Percentiles rank a stretch among this genome's conserved stretches.
Conservation (phyloP, 2,797 vertebrate species). For the Enteromius argenteus region DNA sequence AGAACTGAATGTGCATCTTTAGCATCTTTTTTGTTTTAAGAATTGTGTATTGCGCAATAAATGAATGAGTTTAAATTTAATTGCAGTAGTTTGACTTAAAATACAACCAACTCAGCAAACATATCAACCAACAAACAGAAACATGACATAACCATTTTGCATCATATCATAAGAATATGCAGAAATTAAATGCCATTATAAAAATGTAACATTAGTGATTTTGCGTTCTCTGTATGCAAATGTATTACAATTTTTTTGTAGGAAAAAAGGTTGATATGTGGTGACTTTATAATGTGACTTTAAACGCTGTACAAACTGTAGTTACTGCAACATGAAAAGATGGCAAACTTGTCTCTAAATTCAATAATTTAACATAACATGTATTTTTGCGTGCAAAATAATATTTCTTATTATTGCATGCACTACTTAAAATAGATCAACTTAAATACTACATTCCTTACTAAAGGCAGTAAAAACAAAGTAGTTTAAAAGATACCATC, state of each 20-base stretch:
- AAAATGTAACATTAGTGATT: not conserved
- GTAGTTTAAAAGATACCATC: slow-evolving; percentile 5
- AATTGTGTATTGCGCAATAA: not conserved
- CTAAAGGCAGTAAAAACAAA: not conserved
- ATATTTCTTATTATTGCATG: slow-evolving; percentile 24
- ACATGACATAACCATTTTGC: slow-evolving; percentile 15
- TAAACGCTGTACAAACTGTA: not conserved
- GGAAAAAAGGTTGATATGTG: slow-evolving; percentile 44
- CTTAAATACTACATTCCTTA: slow-evolving; percentile 10
- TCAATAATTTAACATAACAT: not conserved
- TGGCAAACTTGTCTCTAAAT: not conserved
- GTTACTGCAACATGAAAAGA: not conserved
- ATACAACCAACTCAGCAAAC: slow-evolving; percentile 11
- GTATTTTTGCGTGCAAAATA: slow-evolving; percentile 36
- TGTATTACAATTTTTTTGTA: not conserved
- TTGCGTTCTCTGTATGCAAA: not conserved
- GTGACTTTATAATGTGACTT: slow-evolving; percentile 67
- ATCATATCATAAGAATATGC: slow-evolving; percentile 18
- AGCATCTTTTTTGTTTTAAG: not conserved
- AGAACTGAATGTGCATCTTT: not conserved
- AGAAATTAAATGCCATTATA: not conserved
- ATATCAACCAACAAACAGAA: slow-evolving; percentile 6
- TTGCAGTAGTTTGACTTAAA: slow-evolving; percentile 3
- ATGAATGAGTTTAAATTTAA: not conserved
- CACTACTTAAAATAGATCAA: not conserved